Evolutionary conservation across 2,888 invertebrate species (phyloP).

Genomic region (Sarcophaga carnaria): DNA sequence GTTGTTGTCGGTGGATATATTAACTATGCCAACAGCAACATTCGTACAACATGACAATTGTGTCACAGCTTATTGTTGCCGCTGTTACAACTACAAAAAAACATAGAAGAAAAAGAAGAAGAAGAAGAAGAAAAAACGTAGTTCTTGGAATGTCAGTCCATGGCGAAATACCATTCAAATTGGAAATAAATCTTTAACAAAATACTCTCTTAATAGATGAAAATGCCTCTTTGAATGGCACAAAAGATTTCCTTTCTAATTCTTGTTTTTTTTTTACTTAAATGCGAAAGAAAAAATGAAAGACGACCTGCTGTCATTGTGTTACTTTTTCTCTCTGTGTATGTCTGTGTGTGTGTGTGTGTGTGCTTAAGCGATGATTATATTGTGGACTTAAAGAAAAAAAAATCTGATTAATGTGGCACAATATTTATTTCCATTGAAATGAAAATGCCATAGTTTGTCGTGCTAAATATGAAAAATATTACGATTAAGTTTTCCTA

Average conservation of each 20-base stretch:
- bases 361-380: not conserved
- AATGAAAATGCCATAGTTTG: not conserved
- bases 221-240: constrained; percentile 10
- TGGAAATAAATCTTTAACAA: constrained; percentile 61
- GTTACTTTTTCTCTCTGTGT: not conserved
- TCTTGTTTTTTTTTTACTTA: not conserved
- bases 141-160: constrained; percentile 37
- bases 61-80: not conserved
- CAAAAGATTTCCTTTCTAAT: not conserved
- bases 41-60: constrained; percentile 8
- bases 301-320: not conserved
- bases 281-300: not conserved
- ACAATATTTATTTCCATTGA: not conserved
- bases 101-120: no score
- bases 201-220: constrained; percentile 58
- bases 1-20: constrained; percentile 36
- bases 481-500: no score
- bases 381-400: not conserved
- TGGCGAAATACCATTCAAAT: constrained; percentile 60
- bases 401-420: not conserved
- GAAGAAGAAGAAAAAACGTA: not conserved
- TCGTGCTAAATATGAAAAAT: no score
- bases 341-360: no score
- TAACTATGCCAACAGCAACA: constrained; percentile 28
- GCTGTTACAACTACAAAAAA: constrained; percentile 12